Percentiles rank a stretch among this genome's conserved stretches.
These are phyloP conservation scores for Papilio machaon DNA, from an alignment of 1,140 invertebrate species.

Conservation along the genomic window DNA sequence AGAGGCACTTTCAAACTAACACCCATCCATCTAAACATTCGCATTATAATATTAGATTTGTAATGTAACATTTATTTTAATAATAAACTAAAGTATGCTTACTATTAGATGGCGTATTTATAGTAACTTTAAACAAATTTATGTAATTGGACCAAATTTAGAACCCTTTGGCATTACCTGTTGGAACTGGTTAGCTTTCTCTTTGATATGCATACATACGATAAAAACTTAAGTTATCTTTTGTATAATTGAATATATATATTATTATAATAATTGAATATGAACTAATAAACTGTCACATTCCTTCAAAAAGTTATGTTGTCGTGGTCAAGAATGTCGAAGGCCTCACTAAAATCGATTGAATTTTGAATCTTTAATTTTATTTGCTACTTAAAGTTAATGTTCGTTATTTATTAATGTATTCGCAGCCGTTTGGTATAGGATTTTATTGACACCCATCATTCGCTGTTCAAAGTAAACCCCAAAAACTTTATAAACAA, in stretches of 20 bases:
- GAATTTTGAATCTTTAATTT: neutral
- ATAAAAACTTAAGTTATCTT: neutral
- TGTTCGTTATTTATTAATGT: neutral
- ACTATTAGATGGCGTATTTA: neutral
- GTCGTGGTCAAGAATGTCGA: neutral
- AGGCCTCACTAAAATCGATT: neutral
- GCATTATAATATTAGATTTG: no score
- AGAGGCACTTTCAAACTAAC: no score
- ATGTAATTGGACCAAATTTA: neutral
- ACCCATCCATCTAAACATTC: no score
- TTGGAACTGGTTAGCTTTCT: neutral
- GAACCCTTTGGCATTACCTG: neutral
- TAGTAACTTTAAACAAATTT: neutral
- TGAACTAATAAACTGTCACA: neutral
- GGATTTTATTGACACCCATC: neutral
- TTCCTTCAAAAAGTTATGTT: neutral
- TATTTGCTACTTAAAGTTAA: neutral
- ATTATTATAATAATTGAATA: neutral
- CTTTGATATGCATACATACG: neutral
- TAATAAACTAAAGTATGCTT: no score
- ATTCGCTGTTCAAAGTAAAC: no score
- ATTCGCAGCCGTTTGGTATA: neutral
- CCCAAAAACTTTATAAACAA: neutral
- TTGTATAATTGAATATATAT: neutral
- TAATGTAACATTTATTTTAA: no score